Percentiles rank a stretch among this genome's conserved stretches.
phyloP scores from a whole-genome alignment of 2,797 vertebrate species.

The Syngnathus acus region DNA sequence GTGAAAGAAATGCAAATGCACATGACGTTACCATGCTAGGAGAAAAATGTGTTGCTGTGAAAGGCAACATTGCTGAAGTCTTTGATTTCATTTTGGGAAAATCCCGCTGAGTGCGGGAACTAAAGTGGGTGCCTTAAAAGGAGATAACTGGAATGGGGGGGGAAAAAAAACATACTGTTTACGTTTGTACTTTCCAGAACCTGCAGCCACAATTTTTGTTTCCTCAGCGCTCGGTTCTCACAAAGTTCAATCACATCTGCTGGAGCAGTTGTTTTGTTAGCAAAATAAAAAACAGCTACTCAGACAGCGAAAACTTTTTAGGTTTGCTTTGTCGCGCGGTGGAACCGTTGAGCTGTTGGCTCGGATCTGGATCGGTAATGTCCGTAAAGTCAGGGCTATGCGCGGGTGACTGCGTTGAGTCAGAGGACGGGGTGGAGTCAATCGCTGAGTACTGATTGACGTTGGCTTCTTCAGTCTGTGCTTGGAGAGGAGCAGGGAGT shows the following conservation, averaged over 20 bases:
- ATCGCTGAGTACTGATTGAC: constrained; percentile 54
- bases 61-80: constrained; percentile 35
- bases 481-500: constrained; percentile 35
- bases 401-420: constrained; percentile 55
- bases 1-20: constrained; percentile 63
- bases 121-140: constrained; percentile 39
- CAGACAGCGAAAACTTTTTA: constrained; percentile 62
- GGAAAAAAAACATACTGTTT: constrained; percentile 40
- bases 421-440: constrained; percentile 40
- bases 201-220: constrained; percentile 50
- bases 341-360: constrained; percentile 57
- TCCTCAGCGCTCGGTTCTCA: constrained; percentile 48
- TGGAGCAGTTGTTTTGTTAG: constrained; percentile 44
- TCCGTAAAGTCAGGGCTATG: constrained; percentile 55
- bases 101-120: constrained; percentile 50
- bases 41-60: constrained; percentile 52
- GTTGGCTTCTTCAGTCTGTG: constrained; percentile 61
- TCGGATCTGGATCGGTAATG: constrained; percentile 59
- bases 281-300: constrained; percentile 56
- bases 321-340: constrained; percentile 73
- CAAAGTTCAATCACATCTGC: constrained; percentile 39
- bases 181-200: constrained; percentile 41
- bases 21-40: constrained; percentile 71
- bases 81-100: constrained; percentile 35
- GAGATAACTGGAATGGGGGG: constrained; percentile 46